Conservation (phyloP, 1,140 invertebrate genomes). For the Drosophila nigrodunni region DNA sequence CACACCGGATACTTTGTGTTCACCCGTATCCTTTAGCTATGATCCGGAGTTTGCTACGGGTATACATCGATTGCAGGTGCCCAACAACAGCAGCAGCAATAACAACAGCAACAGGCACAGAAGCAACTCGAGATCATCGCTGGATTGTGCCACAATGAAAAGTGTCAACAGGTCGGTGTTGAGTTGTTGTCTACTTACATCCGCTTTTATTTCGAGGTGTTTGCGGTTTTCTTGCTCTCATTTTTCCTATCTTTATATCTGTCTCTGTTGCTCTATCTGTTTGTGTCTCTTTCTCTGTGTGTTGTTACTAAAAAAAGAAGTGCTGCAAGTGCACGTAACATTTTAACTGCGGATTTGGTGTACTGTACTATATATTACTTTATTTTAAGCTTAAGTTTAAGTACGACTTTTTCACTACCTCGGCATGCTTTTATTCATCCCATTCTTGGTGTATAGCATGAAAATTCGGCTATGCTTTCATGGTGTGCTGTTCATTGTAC, state of each 20-base stretch:
- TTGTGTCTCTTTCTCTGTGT: background rate
- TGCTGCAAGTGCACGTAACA: background rate
- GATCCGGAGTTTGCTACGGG: conserved; percentile 63
- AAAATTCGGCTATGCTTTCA: background rate
- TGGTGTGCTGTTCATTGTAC: background rate
- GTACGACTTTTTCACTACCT: background rate
- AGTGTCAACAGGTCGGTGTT: conserved; percentile 70
- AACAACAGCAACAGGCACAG: conserved; percentile 14
- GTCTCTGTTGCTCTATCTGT: background rate
- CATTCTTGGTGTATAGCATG: conserved; percentile 8
- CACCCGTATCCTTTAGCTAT: conserved; percentile 63
- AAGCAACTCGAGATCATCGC: conserved; percentile 37
- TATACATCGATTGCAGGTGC: conserved; percentile 63
- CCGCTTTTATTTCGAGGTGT: background rate
- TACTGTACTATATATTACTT: too few species aligned
- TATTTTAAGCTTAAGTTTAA: background rate
- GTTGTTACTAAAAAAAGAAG: background rate
- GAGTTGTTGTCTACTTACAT: conserved; percentile 3
- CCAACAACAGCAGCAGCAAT: conserved; percentile 32
- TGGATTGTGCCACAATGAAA: conserved; percentile 67
- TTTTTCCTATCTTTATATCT: conserved; percentile 7
- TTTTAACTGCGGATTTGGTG: too few species aligned
- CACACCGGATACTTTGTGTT: conserved; percentile 62
- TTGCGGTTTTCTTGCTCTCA: background rate
- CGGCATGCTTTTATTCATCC: conserved; percentile 12